Evolutionary conservation across 2,797 vertebrate species (phyloP), one percentile per base, ranked within the genome.

Genomic region (Serranus cabrilla): DNA sequence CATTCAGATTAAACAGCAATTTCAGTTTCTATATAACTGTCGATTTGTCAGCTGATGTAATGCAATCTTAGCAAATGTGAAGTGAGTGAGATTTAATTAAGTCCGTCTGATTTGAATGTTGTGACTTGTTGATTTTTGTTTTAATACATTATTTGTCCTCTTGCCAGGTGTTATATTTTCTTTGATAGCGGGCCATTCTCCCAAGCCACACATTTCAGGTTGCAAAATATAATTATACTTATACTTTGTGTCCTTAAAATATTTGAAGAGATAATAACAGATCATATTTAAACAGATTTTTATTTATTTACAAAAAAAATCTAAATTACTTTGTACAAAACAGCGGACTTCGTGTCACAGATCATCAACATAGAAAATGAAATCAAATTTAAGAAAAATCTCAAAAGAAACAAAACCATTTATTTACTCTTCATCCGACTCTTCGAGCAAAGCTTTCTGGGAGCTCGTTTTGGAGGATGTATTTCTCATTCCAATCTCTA

Each of bases 361-460:
- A 67, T 8, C 11, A 21, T 47, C 17, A 74, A 60, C 47, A 61
- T 14, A 37, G 8, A 67, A 60, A 40, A 51, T n/a, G 1, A 74
- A 71, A 62, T 49, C 7, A 40, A 39, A 66, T 58, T 37, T 12
- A 25, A 63, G 21, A 25, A 13, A 47, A 63, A 42, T 49, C 17
- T 27, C 9, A 40, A 45, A 39, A 63, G 4, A 68, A 25, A 7
- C 18, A 27, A 14, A 23, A 58, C 1, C 7, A 27, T 56, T 39
- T 1, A 14, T 58, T 94, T 91, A 98, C 25, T 99, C 98, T 71
- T 98, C 97, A 7, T 99, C 98, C 0, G 97, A 98, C 31, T 92
- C 94, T 0, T 95, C 94, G 2, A 99, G 84, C 73, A 99, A 93
- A 73, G 96, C 88, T 5, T 95, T 93, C 21, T 95, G 95, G 34